Evolutionary conservation across 2,113 vertebrate species (phyloP).

Genomic region (Panthera uncia): DNA sequence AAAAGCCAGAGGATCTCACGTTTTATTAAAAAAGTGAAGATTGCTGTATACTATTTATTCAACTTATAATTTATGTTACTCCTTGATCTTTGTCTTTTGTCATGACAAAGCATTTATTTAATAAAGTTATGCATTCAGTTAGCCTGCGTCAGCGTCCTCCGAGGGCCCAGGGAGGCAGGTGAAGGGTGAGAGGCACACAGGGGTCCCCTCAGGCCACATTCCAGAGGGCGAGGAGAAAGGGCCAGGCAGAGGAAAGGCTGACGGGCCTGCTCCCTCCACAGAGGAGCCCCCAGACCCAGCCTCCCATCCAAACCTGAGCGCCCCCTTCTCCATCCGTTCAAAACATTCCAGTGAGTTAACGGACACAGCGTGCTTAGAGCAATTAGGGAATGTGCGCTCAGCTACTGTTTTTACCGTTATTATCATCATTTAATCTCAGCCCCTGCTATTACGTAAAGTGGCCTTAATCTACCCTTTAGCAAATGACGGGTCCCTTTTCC

Average conservation of each 20-base stretch:
- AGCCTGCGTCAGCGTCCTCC: slow-evolving; percentile 82
- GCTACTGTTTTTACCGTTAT: neutral
- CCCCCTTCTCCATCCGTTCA: neutral
- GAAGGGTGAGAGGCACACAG: neutral
- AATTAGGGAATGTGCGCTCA: rapidly evolving
- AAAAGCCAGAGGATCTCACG: slow-evolving; percentile 90
- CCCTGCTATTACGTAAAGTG: neutral
- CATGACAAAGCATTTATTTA: slow-evolving; percentile 99
- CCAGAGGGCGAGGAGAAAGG: neutral
- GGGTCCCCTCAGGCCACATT: neutral
- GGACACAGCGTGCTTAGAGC: rapidly evolving
- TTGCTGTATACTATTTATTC: slow-evolving; percentile 99
- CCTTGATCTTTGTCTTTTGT: slow-evolving; percentile 99
- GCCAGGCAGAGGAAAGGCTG: neutral
- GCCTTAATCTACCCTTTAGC: neutral
- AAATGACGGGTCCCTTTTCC: neutral
- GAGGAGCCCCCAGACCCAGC: rapidly evolving
- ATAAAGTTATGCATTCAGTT: slow-evolving; percentile 99
- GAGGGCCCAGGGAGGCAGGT: slow-evolving; percentile 20
- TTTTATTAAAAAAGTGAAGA: slow-evolving; percentile 98
- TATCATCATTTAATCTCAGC: neutral
- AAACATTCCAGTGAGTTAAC: neutral
- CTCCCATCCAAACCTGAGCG: rapidly evolving
- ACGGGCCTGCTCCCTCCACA: neutral
- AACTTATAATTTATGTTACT: slow-evolving; percentile 99